These are phyloP conservation scores for Wasmannia auropunctata DNA, from an alignment of 1,140 invertebrate species.

Conservation along the genomic window DNA sequence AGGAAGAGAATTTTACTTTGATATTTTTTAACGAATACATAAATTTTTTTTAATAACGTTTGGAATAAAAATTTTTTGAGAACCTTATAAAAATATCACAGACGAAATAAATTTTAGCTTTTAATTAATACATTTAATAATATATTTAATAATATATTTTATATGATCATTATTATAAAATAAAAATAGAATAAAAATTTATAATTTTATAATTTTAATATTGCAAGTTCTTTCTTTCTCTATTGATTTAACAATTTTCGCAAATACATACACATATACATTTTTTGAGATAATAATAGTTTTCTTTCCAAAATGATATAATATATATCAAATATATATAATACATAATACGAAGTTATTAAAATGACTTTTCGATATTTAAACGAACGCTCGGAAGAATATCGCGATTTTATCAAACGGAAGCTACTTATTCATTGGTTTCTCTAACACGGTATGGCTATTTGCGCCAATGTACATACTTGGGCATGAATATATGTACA, in stretches of 20 bases:
- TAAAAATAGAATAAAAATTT: not conserved
- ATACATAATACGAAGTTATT: not conserved
- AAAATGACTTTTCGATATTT: constrained; percentile 16
- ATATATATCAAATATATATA: not conserved
- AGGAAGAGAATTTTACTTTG: not conserved
- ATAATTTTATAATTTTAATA: constrained; percentile 13
- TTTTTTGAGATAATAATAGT: not conserved
- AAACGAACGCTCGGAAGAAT: not conserved
- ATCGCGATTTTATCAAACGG: constrained; percentile 19
- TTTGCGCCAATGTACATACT: constrained; percentile 26
- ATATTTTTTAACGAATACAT: not conserved
- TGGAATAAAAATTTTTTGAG: not conserved
- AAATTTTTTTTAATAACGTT: not conserved
- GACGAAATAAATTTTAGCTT: not conserved
- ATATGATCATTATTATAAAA: no score
- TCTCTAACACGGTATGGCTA: constrained; percentile 25
- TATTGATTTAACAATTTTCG: not conserved
- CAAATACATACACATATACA: not conserved
- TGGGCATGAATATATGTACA: constrained; percentile 10
- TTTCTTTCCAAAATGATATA: not conserved
- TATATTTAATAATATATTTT: constrained; percentile 2
- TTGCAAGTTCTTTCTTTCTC: not conserved
- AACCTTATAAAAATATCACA: not conserved
- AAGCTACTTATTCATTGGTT: constrained; percentile 53
- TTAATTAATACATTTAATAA: not conserved